Conservation (phyloP, 1,140 invertebrate species). For the Drosophila serrata region DNA sequence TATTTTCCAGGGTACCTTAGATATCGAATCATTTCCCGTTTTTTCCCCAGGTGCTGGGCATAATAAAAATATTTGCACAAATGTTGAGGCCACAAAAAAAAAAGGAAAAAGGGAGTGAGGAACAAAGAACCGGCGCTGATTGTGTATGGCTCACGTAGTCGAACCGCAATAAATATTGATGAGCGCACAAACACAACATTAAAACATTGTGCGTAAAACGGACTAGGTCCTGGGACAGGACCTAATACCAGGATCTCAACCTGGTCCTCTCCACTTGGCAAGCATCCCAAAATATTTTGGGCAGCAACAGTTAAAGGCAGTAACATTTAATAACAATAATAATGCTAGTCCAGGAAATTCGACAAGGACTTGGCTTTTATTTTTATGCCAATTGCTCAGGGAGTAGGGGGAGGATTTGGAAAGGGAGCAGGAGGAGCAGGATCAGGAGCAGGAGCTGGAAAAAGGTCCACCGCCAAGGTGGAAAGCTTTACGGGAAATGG, state of each 20-base stretch:
- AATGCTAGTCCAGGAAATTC: slow-evolving; percentile 65
- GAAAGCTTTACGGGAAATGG: slow-evolving; percentile 69
- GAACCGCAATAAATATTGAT: slow-evolving; percentile 83
- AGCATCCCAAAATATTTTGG: slow-evolving; percentile 41
- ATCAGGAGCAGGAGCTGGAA: not conserved
- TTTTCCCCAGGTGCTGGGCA: slow-evolving; percentile 6
- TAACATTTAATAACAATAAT: slow-evolving; percentile 84
- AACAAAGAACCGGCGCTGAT: slow-evolving; percentile 47
- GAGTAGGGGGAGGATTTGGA: not conserved
- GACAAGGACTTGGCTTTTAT: slow-evolving; percentile 62
- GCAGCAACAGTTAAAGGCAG: slow-evolving; percentile 76
- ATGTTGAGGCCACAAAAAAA: slow-evolving; percentile 29
- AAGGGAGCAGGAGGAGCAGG: not conserved
- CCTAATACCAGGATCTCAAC: not conserved
- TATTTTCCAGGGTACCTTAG: slow-evolving; percentile 7
- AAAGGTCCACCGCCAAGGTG: slow-evolving; percentile 14
- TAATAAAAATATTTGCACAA: slow-evolving; percentile 73
- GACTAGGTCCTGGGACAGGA: slow-evolving; percentile 23
- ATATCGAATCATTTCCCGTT: not conserved
- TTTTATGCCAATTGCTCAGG: slow-evolving; percentile 55
- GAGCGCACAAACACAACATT: slow-evolving; percentile 82
- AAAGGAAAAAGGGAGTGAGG: not conserved
- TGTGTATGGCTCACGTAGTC: slow-evolving; percentile 79
- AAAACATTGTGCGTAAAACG: slow-evolving; percentile 76
- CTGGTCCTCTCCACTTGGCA: not conserved